A percentile compares a stretch with the other conserved stretches of the same genome.
phyloP scores from a whole-genome alignment of 2,797 vertebrate species.

The Pangasius sanitwongsei region DNA sequence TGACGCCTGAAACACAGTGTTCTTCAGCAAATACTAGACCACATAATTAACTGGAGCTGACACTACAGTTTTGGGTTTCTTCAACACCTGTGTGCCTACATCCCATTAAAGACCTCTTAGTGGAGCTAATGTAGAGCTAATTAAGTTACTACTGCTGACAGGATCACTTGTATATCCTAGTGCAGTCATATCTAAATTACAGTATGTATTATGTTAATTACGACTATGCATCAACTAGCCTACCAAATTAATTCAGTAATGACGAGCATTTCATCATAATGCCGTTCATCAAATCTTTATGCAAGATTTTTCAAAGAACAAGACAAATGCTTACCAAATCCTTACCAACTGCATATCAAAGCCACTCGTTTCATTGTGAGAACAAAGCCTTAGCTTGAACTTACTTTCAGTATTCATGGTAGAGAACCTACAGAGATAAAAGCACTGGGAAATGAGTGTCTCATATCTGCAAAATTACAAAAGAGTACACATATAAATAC shows the following conservation, averaged over 20 bases:
- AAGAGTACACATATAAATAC: neutral
- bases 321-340: slow-evolving; percentile 40
- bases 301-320: slow-evolving; percentile 47
- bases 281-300: slow-evolving; percentile 45
- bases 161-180: slow-evolving; percentile 25
- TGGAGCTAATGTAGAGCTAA: slow-evolving; percentile 21
- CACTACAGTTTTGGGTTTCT: slow-evolving; percentile 18
- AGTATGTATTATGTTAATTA: slow-evolving; percentile 30
- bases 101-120: slow-evolving; percentile 34
- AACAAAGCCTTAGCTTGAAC: slow-evolving; percentile 4
- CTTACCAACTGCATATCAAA: slow-evolving; percentile 30
- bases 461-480: slow-evolving; percentile 20
- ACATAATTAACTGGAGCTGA: slow-evolving; percentile 45
- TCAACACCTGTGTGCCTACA: slow-evolving; percentile 33
- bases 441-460: slow-evolving; percentile 6
- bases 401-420: slow-evolving; percentile 37
- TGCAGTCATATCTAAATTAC: slow-evolving; percentile 31
- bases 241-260: slow-evolving; percentile 18
- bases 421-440: slow-evolving; percentile 36
- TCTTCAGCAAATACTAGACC: slow-evolving; percentile 30
- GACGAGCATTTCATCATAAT: slow-evolving; percentile 30
- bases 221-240: slow-evolving; percentile 7
- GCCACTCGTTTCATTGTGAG: slow-evolving; percentile 17
- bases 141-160: slow-evolving; percentile 30
- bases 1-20: slow-evolving; percentile 27